Conservation (phyloP, 2,797 vertebrate species). For the Pogonophryne albipinna region DNA sequence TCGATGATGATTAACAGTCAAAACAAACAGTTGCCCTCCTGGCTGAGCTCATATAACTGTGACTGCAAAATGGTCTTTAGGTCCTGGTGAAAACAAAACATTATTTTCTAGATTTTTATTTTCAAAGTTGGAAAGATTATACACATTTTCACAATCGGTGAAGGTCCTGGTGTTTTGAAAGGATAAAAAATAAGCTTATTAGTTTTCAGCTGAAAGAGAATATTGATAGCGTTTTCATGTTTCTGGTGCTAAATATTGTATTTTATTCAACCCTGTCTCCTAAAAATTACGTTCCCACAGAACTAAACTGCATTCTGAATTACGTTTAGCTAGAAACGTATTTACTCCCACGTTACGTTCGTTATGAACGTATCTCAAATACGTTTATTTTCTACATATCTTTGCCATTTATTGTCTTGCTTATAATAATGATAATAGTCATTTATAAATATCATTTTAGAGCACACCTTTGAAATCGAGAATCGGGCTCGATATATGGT, state of each 20-base stretch:
- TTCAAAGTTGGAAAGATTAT: constrained; percentile 11
- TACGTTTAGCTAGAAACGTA: too few species aligned
- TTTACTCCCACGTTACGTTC: too few species aligned
- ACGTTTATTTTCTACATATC: too few species aligned
- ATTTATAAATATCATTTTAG: too few species aligned
- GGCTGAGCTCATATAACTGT: constrained; percentile 52
- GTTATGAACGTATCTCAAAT: too few species aligned
- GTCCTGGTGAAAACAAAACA: constrained; percentile 30
- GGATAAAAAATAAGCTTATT: background rate
- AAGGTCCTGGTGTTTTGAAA: background rate
- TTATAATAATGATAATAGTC: too few species aligned
- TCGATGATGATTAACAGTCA: constrained; percentile 77
- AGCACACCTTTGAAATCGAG: too few species aligned
- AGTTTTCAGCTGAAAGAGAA: background rate
- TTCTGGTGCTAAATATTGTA: background rate
- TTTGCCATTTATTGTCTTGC: too few species aligned
- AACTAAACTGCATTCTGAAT: too few species aligned
- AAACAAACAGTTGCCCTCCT: constrained; percentile 75
- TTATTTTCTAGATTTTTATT: background rate
- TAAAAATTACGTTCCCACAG: too few species aligned
- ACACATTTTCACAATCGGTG: background rate
- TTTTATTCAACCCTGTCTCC: too few species aligned
- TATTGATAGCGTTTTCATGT: background rate
- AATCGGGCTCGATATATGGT: too few species aligned
- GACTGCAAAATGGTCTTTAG: constrained; percentile 40